Base-by-base conservation (phyloP, 2,888 invertebrate species). In the Drosophila cognata region DNA sequence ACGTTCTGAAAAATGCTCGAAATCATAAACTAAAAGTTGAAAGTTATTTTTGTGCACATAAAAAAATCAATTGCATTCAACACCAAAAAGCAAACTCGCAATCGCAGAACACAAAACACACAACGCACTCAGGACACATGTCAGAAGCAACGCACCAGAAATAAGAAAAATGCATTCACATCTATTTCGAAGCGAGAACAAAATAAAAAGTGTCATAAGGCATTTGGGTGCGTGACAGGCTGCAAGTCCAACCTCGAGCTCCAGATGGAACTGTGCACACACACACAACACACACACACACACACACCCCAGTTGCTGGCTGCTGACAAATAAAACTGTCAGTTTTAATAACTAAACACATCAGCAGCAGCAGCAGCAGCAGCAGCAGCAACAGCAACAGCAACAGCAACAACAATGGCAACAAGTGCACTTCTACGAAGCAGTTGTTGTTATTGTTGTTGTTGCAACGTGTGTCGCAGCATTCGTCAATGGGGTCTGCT, bases 281-380 rank as follows among this genome's bases (percentile, higher is more conserved):
- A 65, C 63, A 38, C 36, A 18, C 33, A 21, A 21, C 52, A 38
- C 21, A 10, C 10, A 4, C n/a, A 46, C 46, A 21, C 43, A 41
- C 36, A 41, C 50, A 46, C 25, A 25, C 46, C 46, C 46, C 46
- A 38, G 71, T 60, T 56, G 36, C 41, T 60, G 68, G 73, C 73
- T 76, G 88, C 84, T 87, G 84, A 88, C 88, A 90, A 88, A 89
- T 89, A 90, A 89, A 89, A 89, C 89, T 90, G 89, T 90, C 91
- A 90, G 89, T 89, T 89, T 90, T 89, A 89, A 89, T 88, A 90
- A 90, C 88, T 87, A 81, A 82, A 82, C 70, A 78, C 74, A 78
- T 62, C 70, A 79, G 68, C 70, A 70, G 52, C 63, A 81, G 41
- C 64, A 59, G 11, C 43, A 55, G 16, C 29, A 50, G 16, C 55